Conservation (phyloP, 2,888 invertebrate genomes). For the Nemotelus nigrinus region DNA sequence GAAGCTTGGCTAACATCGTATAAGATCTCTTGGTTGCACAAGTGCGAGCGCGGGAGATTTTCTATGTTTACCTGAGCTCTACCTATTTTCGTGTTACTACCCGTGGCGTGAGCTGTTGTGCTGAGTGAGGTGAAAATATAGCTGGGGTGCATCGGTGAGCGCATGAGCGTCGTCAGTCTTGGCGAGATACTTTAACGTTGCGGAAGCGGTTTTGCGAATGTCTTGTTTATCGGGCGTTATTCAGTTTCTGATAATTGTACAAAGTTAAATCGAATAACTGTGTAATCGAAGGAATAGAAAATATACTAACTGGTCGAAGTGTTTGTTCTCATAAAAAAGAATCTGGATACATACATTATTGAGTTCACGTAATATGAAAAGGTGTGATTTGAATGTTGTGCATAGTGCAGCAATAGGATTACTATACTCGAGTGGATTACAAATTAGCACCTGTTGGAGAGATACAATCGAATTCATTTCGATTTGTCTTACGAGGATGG, state of each 20-base stretch:
- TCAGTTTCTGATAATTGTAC: background rate
- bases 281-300: background rate
- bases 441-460: slow-evolving; percentile 41
- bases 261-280: background rate
- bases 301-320: background rate
- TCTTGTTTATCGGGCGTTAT: slow-evolving; percentile 9
- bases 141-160: slow-evolving; percentile 16
- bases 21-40: background rate
- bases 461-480: too few species aligned
- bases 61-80: slow-evolving; percentile 32
- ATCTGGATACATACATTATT: background rate
- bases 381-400: slow-evolving; percentile 25
- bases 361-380: slow-evolving; percentile 13
- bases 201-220: slow-evolving; percentile 20
- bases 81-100: slow-evolving; percentile 19
- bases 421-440: slow-evolving; percentile 27
- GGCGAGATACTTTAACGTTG: slow-evolving; percentile 39
- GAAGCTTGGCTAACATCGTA: background rate
- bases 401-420: slow-evolving; percentile 17
- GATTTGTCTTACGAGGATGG: too few species aligned
- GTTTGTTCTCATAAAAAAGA: background rate
- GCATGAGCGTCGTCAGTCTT: slow-evolving; percentile 38
- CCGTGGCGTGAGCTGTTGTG: too few species aligned
- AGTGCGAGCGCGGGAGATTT: slow-evolving; percentile 12
- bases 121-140: too few species aligned